Conservation (phyloP, 2,888 invertebrate genomes). For the Parascotia fuliginaria region DNA sequence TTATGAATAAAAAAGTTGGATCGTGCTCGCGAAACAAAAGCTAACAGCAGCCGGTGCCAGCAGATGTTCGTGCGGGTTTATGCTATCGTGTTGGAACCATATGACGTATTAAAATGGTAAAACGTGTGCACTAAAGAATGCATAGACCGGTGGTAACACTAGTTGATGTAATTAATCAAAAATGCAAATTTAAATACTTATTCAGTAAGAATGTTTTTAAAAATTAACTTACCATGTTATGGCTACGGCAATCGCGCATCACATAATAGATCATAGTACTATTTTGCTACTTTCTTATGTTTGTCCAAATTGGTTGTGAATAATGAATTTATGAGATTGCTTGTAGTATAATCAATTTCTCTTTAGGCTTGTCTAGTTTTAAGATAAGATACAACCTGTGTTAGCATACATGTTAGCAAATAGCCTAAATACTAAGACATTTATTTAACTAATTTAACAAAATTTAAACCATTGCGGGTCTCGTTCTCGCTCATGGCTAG, state of each 20-base stretch:
- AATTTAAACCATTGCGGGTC: slow-evolving; percentile 33
- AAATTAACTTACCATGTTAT: slow-evolving; percentile 12
- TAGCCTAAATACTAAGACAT: too few relatives aligned
- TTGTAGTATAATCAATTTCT: too few relatives aligned
- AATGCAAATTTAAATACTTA: slow-evolving; percentile 16
- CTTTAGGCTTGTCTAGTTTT: neutral
- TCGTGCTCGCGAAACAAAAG: slow-evolving; percentile 23
- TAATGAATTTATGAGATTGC: too few relatives aligned
- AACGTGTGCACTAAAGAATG: slow-evolving; percentile 26
- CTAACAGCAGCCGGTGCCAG: slow-evolving; percentile 16
- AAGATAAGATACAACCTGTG: neutral
- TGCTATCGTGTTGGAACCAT: slow-evolving; percentile 9
- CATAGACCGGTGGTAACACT: slow-evolving; percentile 10
- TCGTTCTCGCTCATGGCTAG: slow-evolving; percentile 28
- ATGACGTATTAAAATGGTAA: slow-evolving; percentile 30
- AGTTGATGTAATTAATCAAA: slow-evolving; percentile 14
- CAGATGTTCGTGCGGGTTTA: slow-evolving; percentile 28
- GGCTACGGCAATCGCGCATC: slow-evolving; percentile 6
- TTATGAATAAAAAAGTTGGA: slow-evolving; percentile 21
- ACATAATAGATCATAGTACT: slow-evolving; percentile 1
- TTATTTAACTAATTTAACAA: slow-evolving; percentile 38
- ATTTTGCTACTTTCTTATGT: too few relatives aligned
- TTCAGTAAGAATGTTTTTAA: slow-evolving; percentile 12
- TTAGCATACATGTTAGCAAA: slow-evolving; percentile 4
- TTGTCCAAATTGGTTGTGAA: too few relatives aligned